phyloP scores from a whole-genome alignment of 1,140 invertebrate species.

The Lepidurus couesii region DNA sequence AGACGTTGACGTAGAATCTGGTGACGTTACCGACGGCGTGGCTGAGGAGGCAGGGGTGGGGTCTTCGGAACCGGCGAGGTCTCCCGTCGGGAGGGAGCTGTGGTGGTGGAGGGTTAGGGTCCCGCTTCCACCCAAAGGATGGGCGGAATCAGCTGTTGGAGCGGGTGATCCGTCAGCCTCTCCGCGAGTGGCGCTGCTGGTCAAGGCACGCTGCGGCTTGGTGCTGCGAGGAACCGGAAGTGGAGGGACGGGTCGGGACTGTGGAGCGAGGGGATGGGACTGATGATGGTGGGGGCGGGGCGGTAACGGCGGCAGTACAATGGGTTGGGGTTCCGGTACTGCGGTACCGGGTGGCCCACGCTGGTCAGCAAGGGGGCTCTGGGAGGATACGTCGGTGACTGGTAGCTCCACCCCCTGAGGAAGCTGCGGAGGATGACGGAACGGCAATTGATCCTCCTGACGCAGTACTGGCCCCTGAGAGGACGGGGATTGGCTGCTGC shows the following conservation, averaged over 20 bases:
- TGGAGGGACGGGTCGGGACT: constrained; percentile 20
- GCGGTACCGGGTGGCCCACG: constrained; percentile 1
- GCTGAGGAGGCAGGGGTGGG: constrained; percentile 34
- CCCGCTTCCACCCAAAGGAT: constrained; percentile 39
- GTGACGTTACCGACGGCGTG: constrained; percentile 33
- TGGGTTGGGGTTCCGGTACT: constrained; percentile 21
- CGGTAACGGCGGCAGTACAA: constrained; percentile 33
- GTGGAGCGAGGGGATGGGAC: constrained; percentile 22
- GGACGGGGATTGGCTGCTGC: constrained; percentile 38
- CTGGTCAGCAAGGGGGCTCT: constrained; percentile 24
- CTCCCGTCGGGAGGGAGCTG: constrained; percentile 30
- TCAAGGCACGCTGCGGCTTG: constrained; percentile 39
- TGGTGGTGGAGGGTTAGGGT: constrained; percentile 32
- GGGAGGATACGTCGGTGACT: constrained; percentile 34
- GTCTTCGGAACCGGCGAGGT: constrained; percentile 29
- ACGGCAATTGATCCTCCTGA: constrained; percentile 11
- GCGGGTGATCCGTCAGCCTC: constrained; percentile 39
- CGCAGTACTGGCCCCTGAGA: constrained; percentile 36
- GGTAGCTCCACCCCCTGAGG: constrained; percentile 37
- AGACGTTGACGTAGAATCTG: constrained; percentile 29
- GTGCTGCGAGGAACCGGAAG: constrained; percentile 38
- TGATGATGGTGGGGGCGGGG: constrained; percentile 32
- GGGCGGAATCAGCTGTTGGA: constrained; percentile 38
- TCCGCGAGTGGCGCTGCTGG: constrained; percentile 38
- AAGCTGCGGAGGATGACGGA: constrained; percentile 37